phyloP scores from a whole-genome alignment of 1,140 invertebrate species.

The Drosophila virilis region DNA sequence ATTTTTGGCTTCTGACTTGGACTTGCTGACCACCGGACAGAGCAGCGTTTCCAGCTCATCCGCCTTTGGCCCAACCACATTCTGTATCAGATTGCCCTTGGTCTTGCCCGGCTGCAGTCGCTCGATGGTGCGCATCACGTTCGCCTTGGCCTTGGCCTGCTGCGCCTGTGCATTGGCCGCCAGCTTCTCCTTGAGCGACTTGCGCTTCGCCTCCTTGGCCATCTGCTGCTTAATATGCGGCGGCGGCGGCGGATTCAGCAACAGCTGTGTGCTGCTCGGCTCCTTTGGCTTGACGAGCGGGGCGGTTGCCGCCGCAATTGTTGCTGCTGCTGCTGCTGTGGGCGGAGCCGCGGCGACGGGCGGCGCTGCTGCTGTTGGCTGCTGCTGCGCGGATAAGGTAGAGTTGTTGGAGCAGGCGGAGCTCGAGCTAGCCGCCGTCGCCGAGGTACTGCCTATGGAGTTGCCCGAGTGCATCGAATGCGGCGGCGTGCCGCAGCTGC shows the following conservation, averaged over 20 bases:
- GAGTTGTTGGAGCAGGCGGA: constrained; percentile 49
- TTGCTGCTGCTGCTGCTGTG: constrained; percentile 37
- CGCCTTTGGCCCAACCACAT: constrained; percentile 84
- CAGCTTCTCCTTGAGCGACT: constrained; percentile 77
- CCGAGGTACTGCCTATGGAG: constrained; percentile 76
- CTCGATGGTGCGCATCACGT: constrained; percentile 92
- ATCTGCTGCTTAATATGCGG: constrained; percentile 79
- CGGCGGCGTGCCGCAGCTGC: constrained; percentile 75
- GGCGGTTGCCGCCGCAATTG: constrained; percentile 80
- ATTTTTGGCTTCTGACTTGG: constrained; percentile 85
- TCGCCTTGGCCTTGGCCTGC: constrained; percentile 86
- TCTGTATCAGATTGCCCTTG: constrained; percentile 91
- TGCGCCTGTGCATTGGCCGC: constrained; percentile 62
- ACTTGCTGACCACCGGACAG: constrained; percentile 82
- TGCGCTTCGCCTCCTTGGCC: constrained; percentile 80
- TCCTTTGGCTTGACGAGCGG: constrained; percentile 84
- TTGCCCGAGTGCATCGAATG: constrained; percentile 80
- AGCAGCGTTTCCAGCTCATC: constrained; percentile 65
- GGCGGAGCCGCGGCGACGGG: neutral
- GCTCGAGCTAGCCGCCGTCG: constrained; percentile 63
- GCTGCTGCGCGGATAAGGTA: constrained; percentile 9
- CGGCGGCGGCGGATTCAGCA: constrained; percentile 75
- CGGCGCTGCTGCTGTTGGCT: neutral
- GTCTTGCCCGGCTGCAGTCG: constrained; percentile 92
- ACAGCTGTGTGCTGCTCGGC: constrained; percentile 76